Conservation (phyloP, 2,113 vertebrate species). For the Lasiurus cinereus region DNA sequence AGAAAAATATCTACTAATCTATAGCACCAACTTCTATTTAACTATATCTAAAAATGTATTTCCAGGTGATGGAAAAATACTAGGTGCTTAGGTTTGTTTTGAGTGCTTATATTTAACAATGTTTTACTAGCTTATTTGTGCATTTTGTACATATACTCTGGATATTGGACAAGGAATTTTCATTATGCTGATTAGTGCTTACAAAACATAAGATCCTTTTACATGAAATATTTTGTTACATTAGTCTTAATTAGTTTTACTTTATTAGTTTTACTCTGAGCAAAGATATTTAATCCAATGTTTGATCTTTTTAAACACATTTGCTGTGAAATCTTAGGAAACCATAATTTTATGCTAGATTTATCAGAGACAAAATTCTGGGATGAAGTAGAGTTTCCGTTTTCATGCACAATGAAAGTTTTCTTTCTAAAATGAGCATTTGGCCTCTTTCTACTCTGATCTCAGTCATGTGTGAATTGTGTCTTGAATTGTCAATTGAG, state of each 20-base stretch:
- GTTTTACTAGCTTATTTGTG: conserved; percentile 35
- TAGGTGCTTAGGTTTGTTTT: conserved; percentile 66
- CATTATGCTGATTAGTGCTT: not conserved
- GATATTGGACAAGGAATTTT: not conserved
- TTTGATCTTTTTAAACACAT: not conserved
- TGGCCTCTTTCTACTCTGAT: not conserved
- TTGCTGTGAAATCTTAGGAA: conserved; percentile 50
- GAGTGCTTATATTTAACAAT: conserved; percentile 62
- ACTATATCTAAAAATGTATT: conserved; percentile 70
- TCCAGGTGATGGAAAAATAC: conserved; percentile 47
- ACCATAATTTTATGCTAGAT: not conserved
- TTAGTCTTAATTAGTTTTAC: conserved; percentile 5
- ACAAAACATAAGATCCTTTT: conserved; percentile 32
- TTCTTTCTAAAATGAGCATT: not conserved
- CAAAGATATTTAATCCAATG: conserved; percentile 23
- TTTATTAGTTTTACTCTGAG: not conserved
- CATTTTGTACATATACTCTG: conserved; percentile 46
- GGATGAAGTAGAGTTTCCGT: not conserved
- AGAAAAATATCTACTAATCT: conserved; percentile 80
- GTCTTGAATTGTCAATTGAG: not conserved
- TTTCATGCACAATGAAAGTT: not conserved
- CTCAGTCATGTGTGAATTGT: not conserved
- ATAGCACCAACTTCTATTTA: conserved; percentile 72
- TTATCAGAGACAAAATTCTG: conserved; percentile 29
- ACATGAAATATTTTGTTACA: conserved; percentile 10